These are phyloP conservation scores for Pachyuromys duprasi DNA, from an alignment of 2,797 vertebrate genomes.

Conservation along the genomic window DNA sequence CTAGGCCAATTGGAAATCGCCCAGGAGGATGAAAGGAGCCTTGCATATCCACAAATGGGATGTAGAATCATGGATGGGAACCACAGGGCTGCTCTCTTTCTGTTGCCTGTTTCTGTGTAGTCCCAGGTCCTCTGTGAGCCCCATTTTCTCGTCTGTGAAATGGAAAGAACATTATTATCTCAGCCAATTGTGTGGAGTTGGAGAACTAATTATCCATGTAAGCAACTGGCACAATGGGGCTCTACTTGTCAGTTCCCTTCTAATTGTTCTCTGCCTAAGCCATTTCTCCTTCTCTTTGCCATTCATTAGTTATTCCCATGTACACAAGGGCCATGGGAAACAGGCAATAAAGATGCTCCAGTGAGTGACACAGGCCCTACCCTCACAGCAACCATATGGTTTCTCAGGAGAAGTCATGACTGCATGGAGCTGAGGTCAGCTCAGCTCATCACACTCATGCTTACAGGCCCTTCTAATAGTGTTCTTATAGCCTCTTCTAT, in stretches of 20 bases:
- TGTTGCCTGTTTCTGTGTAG: background rate
- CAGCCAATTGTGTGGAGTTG: background rate
- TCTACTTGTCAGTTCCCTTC: background rate
- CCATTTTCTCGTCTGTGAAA: background rate
- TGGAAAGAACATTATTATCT: background rate
- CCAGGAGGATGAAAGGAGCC: slow-evolving; percentile 38
- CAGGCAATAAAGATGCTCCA: background rate
- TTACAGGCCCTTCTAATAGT: background rate
- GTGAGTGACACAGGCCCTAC: background rate
- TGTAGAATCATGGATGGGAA: background rate
- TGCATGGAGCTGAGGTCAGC: background rate
- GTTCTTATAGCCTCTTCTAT: background rate
- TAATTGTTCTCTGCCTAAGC: background rate
- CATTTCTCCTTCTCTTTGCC: background rate
- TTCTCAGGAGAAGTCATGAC: background rate
- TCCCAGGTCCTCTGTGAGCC: rapidly evolving
- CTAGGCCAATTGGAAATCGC: slow-evolving; percentile 37
- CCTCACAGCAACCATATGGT: rapidly evolving
- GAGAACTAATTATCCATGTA: background rate
- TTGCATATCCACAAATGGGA: slow-evolving; percentile 3
- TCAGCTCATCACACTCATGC: background rate
- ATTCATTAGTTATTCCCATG: background rate
- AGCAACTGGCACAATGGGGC: background rate
- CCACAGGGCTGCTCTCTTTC: background rate
- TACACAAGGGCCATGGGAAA: rapidly evolving